These are phyloP conservation scores for Kradibia gibbosae DNA, from an alignment of 1,140 invertebrate genomes.

Conservation along the genomic window DNA sequence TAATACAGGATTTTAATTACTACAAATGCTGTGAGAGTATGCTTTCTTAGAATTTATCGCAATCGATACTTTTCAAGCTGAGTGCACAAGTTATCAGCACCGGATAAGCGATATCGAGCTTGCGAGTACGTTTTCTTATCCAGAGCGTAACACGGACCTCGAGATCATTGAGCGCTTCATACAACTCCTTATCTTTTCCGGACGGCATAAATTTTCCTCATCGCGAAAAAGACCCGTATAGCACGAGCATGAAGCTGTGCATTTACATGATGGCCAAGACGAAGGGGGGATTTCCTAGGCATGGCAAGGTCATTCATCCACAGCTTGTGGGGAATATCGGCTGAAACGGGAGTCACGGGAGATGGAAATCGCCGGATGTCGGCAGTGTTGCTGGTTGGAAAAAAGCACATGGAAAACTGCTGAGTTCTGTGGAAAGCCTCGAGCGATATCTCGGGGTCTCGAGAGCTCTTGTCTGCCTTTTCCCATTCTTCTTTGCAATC, in stretches of 20 bases:
- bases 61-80: too few species aligned
- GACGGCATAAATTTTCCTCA: background rate
- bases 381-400: background rate
- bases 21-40: too few species aligned
- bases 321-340: background rate
- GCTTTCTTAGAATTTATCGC: too few species aligned
- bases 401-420: background rate
- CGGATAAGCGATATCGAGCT: too few species aligned
- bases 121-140: too few species aligned
- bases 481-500: constrained; percentile 7
- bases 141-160: too few species aligned
- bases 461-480: constrained; percentile 7
- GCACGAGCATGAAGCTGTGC: background rate
- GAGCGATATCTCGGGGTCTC: background rate
- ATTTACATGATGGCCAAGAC: background rate
- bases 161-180: too few species aligned
- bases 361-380: constrained; percentile 14
- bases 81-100: too few species aligned
- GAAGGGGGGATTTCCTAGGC: background rate
- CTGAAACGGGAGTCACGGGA: background rate
- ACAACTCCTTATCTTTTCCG: too few species aligned
- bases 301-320: background rate
- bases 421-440: background rate
- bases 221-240: background rate
- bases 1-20: too few species aligned